A percentile compares a stretch with the other conserved stretches of the same genome.
Conservation (phyloP, 1,140 invertebrate species). For the Ostrea denselamellosa region DNA sequence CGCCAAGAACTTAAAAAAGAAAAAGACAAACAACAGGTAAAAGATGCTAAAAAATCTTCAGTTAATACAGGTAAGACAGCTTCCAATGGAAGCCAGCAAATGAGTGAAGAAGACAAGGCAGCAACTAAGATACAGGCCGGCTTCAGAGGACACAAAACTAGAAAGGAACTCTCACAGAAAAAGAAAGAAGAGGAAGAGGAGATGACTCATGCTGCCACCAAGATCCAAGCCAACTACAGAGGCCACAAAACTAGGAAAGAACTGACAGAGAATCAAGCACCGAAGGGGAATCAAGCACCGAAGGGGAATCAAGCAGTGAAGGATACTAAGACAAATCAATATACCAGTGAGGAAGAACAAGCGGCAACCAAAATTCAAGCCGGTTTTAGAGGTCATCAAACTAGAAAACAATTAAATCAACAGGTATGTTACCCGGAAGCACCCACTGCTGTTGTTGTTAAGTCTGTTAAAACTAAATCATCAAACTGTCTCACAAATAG, state of each 20-base stretch:
- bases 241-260: slow-evolving; percentile 86
- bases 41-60: slow-evolving; percentile 75
- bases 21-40: slow-evolving; percentile 68
- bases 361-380: slow-evolving; percentile 85
- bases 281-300: not conserved
- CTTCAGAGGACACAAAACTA: slow-evolving; percentile 85
- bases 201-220: slow-evolving; percentile 83
- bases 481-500: slow-evolving; percentile 6
- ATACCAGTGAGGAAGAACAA: slow-evolving; percentile 50
- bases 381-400: slow-evolving; percentile 85
- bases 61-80: slow-evolving; percentile 20
- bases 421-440: slow-evolving; percentile 26
- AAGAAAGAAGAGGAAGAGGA: slow-evolving; percentile 51
- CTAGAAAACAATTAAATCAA: slow-evolving; percentile 81
- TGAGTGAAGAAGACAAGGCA: slow-evolving; percentile 74
- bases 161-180: slow-evolving; percentile 78
- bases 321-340: not conserved
- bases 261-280: slow-evolving; percentile 69
- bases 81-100: slow-evolving; percentile 49
- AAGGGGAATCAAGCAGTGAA: not conserved
- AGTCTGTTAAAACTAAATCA: slow-evolving; percentile 17
- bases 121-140: slow-evolving; percentile 85
- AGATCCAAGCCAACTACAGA: slow-evolving; percentile 87
- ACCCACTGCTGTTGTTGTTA: slow-evolving; percentile 11
- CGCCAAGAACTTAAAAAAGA: slow-evolving; percentile 50